These are phyloP conservation scores for Drosophila birchii DNA, from an alignment of 2,888 invertebrate species.

Conservation along the genomic window DNA sequence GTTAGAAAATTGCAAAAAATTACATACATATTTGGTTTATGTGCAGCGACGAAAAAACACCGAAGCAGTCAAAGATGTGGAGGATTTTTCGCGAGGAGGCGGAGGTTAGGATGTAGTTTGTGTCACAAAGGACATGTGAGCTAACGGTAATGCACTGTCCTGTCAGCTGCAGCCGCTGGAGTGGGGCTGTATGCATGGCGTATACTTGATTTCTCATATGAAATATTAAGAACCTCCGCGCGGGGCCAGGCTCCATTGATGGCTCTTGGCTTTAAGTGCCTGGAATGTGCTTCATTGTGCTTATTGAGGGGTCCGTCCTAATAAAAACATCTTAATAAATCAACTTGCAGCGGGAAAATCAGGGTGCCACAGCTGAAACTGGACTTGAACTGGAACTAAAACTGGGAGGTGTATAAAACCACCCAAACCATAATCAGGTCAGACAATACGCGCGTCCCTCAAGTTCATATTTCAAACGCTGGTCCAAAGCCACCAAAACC, in stretches of 20 bases:
- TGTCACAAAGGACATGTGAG: conserved; percentile 54
- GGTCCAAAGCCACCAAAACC: conserved; percentile 7
- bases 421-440: conserved; percentile 61
- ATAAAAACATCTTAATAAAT: conserved; percentile 70
- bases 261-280: conserved; percentile 28
- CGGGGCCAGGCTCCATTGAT: not conserved
- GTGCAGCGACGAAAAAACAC: conserved; percentile 44
- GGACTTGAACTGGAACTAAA: not conserved
- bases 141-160: conserved; percentile 66
- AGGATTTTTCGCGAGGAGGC: not conserved
- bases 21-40: conserved; percentile 74
- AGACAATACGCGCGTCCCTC: conserved; percentile 68
- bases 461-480: conserved; percentile 77
- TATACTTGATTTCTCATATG: conserved; percentile 61
- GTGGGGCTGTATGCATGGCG: conserved; percentile 39
- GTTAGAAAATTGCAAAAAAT: conserved; percentile 79
- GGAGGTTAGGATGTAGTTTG: not conserved
- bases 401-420: conserved; percentile 7
- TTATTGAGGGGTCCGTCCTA: conserved; percentile 29
- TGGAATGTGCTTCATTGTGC: conserved; percentile 3
- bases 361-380: not conserved
- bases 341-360: conserved; percentile 41
- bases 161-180: conserved; percentile 22
- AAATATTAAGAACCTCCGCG: conserved; percentile 30
- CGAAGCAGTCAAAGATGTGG: conserved; percentile 24